Conservation (phyloP, 2,113 vertebrate species). For the Calcarius ornatus region DNA sequence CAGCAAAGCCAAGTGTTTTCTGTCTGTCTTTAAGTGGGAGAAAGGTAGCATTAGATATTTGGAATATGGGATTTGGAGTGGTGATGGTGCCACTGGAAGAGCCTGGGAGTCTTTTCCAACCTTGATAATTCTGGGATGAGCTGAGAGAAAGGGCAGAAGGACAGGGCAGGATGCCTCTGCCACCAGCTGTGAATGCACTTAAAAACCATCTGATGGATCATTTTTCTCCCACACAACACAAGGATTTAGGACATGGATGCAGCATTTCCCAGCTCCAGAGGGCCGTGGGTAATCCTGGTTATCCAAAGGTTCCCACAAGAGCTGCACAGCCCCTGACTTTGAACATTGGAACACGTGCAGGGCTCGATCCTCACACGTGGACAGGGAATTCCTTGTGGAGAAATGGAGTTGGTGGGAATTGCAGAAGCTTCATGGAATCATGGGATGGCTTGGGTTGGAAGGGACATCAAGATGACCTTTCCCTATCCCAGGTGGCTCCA, state of each 20-base stretch:
- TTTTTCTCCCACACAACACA: background rate
- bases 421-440: background rate
- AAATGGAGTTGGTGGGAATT: background rate
- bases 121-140: background rate
- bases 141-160: background rate
- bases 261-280: background rate
- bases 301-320: background rate
- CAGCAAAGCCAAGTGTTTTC: background rate
- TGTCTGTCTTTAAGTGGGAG: background rate
- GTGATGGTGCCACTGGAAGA: background rate
- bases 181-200: background rate
- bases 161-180: background rate
- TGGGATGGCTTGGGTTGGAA: background rate
- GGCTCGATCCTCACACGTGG: background rate
- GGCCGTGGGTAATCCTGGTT: background rate
- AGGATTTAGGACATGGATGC: background rate
- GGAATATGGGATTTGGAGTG: background rate
- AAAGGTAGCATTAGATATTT: background rate
- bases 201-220: background rate
- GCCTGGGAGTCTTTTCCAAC: background rate
- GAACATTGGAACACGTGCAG: background rate
- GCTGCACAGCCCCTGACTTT: background rate
- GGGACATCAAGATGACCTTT: background rate
- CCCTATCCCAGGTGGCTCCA: too few relatives aligned
- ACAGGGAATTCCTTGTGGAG: background rate